A percentile compares a stretch with the other conserved stretches of the same genome.
These are phyloP conservation scores for Brachyalestes nurse DNA, from an alignment of 2,797 vertebrate species.

Conservation along the genomic window DNA sequence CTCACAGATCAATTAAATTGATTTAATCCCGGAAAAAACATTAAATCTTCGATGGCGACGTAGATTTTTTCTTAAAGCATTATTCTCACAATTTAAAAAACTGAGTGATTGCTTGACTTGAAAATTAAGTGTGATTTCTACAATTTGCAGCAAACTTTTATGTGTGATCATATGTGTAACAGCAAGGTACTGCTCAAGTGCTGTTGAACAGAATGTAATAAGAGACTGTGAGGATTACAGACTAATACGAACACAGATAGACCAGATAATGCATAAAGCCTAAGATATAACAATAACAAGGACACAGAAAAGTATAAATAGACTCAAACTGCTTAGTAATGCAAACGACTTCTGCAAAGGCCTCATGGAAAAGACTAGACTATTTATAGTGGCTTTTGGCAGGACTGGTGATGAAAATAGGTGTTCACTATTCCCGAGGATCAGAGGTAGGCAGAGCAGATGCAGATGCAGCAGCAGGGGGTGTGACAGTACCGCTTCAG, in stretches of 20 bases:
- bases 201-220: neutral
- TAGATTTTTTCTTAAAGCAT: neutral
- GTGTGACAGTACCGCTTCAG: neutral
- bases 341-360: neutral
- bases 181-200: neutral
- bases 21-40: neutral
- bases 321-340: neutral
- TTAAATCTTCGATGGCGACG: neutral
- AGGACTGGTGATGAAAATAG: conserved; percentile 5
- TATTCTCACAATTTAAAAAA: neutral
- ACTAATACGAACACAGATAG: neutral
- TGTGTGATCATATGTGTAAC: neutral
- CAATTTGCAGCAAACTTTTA: neutral
- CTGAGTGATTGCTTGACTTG: neutral
- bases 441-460: neutral
- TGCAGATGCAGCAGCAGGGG: neutral
- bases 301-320: neutral
- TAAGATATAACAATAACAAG: neutral
- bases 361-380: neutral
- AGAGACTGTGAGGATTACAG: neutral
- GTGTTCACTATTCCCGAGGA: neutral
- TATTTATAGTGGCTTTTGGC: conserved; percentile 1
- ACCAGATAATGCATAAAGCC: neutral
- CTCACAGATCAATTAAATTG: neutral
- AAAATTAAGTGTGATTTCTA: neutral